Conservation (phyloP, 2,888 invertebrate genomes). For the Petrophora chlorosata region DNA sequence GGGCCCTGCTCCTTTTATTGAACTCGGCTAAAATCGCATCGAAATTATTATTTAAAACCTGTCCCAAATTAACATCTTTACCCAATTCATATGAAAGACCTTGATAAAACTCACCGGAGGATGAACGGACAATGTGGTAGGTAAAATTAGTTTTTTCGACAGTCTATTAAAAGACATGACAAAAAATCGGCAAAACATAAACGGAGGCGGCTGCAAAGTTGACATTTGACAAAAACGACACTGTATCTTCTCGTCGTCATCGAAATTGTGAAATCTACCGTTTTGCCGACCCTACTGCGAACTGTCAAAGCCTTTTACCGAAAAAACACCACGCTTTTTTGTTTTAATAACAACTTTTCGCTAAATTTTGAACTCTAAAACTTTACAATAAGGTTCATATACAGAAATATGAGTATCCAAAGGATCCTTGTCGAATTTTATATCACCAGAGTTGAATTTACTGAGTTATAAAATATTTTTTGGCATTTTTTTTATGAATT, state of each 20-base stretch:
- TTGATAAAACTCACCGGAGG: constrained; percentile 45
- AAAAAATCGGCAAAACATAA: constrained; percentile 49
- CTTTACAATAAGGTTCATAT: constrained; percentile 11
- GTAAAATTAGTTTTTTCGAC: constrained; percentile 20
- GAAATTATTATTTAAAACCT: background rate
- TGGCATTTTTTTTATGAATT: constrained; percentile 45
- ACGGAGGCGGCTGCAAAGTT: constrained; percentile 75
- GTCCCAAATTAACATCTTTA: background rate
- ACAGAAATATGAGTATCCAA: background rate
- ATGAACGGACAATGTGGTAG: constrained; percentile 39
- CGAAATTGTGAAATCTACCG: constrained; percentile 80
- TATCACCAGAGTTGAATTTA: constrained; percentile 75
- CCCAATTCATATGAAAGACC: constrained; percentile 25
- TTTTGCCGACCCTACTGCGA: constrained; percentile 76
- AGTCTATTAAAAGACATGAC: constrained; percentile 16
- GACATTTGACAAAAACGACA: constrained; percentile 82
- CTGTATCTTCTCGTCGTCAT: constrained; percentile 66
- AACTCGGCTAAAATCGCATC: too few species aligned
- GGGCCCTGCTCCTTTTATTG: too few species aligned
- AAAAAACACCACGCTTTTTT: constrained; percentile 43
- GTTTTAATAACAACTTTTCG: background rate
- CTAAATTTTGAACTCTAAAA: constrained; percentile 37
- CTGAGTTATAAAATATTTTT: constrained; percentile 72
- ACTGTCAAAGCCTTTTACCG: constrained; percentile 77
- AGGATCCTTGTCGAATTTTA: constrained; percentile 48